Conservation (phyloP, 2,113 vertebrate species). For the Arothron firmamentum region DNA sequence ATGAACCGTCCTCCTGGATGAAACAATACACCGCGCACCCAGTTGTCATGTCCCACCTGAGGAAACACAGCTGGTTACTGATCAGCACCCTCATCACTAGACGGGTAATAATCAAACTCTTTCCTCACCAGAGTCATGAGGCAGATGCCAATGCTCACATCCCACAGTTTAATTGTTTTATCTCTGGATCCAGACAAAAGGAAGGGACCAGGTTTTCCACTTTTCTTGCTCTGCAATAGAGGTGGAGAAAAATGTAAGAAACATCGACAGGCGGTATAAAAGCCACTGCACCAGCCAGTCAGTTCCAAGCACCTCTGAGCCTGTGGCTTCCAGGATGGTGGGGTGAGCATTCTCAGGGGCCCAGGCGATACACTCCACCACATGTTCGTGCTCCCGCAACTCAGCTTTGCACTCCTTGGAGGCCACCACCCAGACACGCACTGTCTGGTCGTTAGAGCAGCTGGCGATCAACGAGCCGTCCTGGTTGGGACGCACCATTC, state of each 20-base stretch:
- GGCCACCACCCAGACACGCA: conserved; percentile 96
- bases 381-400: conserved; percentile 96
- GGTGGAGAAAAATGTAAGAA: neutral
- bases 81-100: neutral
- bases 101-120: no score
- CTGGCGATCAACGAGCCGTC: conserved; percentile 97
- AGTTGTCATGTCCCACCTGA: conserved; percentile 99
- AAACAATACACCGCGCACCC: conserved; percentile 95
- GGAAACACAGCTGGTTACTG: neutral
- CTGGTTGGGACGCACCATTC: conserved; percentile 98
- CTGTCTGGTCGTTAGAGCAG: conserved; percentile 98
- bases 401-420: conserved; percentile 99
- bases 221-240: conserved; percentile 89
- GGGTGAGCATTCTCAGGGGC: conserved; percentile 94
- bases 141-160: conserved; percentile 96
- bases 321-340: conserved; percentile 96
- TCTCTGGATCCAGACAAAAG: conserved; percentile 98
- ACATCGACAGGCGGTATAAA: neutral
- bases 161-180: conserved; percentile 99
- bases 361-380: conserved; percentile 98
- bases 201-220: conserved; percentile 95
- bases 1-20: conserved; percentile 98
- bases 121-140: conserved; percentile 84
- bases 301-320: conserved; percentile 84
- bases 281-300: neutral